Evolutionary conservation across 92 coral and sea anemone species (phyloP), one percentile per base, ranked within the genome.

Genomic region (Bergia sp.): DNA sequence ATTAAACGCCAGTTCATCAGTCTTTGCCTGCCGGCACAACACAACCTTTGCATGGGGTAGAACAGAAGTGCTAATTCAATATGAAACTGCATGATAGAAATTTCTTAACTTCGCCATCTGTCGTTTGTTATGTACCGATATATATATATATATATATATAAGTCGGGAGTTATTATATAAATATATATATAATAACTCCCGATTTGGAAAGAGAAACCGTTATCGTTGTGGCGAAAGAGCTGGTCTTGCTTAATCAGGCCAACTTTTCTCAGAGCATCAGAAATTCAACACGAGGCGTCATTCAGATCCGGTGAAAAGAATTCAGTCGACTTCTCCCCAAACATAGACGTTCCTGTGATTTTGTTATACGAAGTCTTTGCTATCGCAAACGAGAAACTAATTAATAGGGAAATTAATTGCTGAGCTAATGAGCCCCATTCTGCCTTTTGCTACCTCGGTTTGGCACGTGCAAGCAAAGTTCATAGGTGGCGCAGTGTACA

Each of bases 1-100:
- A 79, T 79, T 44, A 67, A 80, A 80, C 21, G 53, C 53, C 84
- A 53, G 29, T 29, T 29, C 29, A 29, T 29, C 84, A 69, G 40
- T 29, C 77, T 37, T 76, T 80, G 88, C 94, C 94, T 91, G 92
- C 94, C 92, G 92, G 92, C 73, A 75, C 77, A 86, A 45, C 89
- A 83, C 93, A 85, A 73, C 85, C 95, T 93, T 93, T 93, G 95
- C 95, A 91, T 93, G 95, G 93, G 95, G 95, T 93, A 86, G 76
- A 88, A 53, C 91, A 86, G 76, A 88, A 53, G 69, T 42, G 64
- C 76, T 67, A 85, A 88, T 91, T 85, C 53, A 93, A 88, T 91
- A 80, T 71, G 78, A 47, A 80, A 80, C 85, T 80, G 85, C 85
- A 55, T 80, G 85, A 84, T 47, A 84, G 65, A 73, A 69, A 55